These are phyloP conservation scores for Holocentrus rufus DNA, from an alignment of 2,797 vertebrate species.

Conservation along the genomic window DNA sequence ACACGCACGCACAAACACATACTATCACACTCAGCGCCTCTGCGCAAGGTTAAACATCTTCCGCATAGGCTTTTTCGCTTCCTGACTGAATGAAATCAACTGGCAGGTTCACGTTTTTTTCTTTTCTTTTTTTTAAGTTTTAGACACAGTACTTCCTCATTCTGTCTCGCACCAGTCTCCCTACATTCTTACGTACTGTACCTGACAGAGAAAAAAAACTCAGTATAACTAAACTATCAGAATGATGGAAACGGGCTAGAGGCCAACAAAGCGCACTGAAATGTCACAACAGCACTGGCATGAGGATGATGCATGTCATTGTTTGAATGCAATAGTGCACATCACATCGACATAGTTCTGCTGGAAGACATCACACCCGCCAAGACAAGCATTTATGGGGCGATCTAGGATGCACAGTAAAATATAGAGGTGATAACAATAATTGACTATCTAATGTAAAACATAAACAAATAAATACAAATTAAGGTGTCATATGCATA, in stretches of 20 bases:
- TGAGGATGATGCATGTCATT: not conserved
- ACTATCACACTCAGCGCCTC: not conserved
- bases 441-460: too few relatives aligned
- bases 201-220: not conserved
- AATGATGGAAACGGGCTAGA: not conserved
- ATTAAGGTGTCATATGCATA: too few relatives aligned
- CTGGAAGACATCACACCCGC: not conserved
- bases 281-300: not conserved
- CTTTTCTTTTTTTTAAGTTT: constrained; percentile 24
- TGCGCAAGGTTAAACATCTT: constrained; percentile 64
- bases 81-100: constrained; percentile 62
- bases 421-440: too few relatives aligned
- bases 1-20: constrained; percentile 36
- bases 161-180: constrained; percentile 18
- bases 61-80: constrained; percentile 72
- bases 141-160: constrained; percentile 53
- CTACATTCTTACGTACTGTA: not conserved
- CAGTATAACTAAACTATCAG: not conserved
- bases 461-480: too few relatives aligned
- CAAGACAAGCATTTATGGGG: too few relatives aligned
- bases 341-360: not conserved
- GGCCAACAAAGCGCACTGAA: not conserved
- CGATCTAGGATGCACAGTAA: too few relatives aligned
- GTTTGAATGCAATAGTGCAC: not conserved
- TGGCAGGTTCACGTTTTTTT: constrained; percentile 18